Conservation (phyloP, 2,797 vertebrate genomes). For the Danio albolineatus region DNA sequence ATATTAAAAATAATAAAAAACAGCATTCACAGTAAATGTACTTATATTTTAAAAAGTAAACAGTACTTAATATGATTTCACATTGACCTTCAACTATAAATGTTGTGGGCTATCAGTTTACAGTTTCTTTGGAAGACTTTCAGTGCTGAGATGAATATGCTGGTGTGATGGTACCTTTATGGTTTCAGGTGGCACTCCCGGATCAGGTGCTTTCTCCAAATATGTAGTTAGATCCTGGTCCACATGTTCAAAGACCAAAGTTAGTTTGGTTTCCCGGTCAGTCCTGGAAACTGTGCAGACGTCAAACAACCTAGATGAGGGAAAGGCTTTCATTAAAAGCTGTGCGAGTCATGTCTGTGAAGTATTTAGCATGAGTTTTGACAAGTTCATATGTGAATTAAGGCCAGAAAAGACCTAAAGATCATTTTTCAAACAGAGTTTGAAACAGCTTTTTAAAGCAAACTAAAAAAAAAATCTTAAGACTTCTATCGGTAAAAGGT, state of each 20-base stretch:
- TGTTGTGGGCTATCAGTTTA: neutral
- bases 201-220: slow-evolving; percentile 96
- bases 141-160: neutral
- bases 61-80: neutral
- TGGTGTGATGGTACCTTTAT: slow-evolving; percentile 87
- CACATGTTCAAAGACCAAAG: slow-evolving; percentile 97
- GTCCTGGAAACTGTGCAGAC: slow-evolving; percentile 97
- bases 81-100: too few species aligned
- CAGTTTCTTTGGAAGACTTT: neutral
- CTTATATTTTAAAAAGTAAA: neutral
- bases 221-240: slow-evolving; percentile 99
- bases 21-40: neutral
- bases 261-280: slow-evolving; percentile 97
- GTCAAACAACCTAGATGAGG: slow-evolving; percentile 89
- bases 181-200: slow-evolving; percentile 94
- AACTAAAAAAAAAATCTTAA: too few species aligned
- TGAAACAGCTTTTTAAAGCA: too few species aligned
- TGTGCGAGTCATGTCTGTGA: neutral
- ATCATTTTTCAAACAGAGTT: too few species aligned
- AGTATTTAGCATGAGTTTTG: neutral
- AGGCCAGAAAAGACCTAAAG: too few species aligned
- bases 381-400: neutral
- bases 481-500: too few species aligned
- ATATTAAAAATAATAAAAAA: too few species aligned
- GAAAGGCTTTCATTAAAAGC: slow-evolving; percentile 11